Conservation (phyloP, 2,797 vertebrate genomes). For the Tauraco hartlaubi region DNA sequence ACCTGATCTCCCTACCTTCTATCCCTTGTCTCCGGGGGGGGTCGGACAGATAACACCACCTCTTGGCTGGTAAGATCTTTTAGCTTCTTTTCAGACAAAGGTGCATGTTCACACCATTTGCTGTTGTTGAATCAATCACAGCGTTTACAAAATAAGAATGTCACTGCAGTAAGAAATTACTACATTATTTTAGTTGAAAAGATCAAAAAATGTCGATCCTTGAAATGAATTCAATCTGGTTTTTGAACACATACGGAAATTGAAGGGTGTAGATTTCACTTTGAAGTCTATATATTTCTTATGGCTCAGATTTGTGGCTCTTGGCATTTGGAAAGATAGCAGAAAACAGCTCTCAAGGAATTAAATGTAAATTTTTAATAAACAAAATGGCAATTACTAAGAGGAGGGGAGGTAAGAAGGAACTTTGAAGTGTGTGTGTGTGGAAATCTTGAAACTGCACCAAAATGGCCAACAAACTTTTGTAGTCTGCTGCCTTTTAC, state of each 20-base stretch:
- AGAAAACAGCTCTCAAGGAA: conserved; percentile 23
- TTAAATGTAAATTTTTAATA: conserved; percentile 53
- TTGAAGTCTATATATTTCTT: conserved; percentile 70
- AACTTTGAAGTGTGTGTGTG: background rate
- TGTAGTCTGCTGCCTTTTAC: background rate
- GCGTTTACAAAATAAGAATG: conserved; percentile 14
- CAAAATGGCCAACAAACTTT: conserved; percentile 10
- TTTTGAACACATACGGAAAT: conserved; percentile 43
- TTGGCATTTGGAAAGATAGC: conserved; percentile 53
- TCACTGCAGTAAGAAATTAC: conserved; percentile 3
- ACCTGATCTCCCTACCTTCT: conserved; percentile 96
- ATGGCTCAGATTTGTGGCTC: conserved; percentile 64
- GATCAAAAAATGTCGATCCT: conserved; percentile 34
- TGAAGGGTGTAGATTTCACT: conserved; percentile 59
- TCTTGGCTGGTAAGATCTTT: conserved; percentile 93
- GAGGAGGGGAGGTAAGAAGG: background rate
- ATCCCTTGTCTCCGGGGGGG: conserved; percentile 94
- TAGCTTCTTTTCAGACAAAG: conserved; percentile 25
- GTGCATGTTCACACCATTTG: background rate
- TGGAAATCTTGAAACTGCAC: conserved; percentile 6
- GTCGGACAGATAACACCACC: conserved; percentile 98
- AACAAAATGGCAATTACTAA: conserved; percentile 48
- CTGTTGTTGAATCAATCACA: background rate
- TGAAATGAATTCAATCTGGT: conserved; percentile 46
- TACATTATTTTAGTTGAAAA: conserved; percentile 57